Percentiles rank a stretch among this genome's conserved stretches.
Conservation (phyloP, 2,888 invertebrate genomes). For the Drosophila imparisetae region DNA sequence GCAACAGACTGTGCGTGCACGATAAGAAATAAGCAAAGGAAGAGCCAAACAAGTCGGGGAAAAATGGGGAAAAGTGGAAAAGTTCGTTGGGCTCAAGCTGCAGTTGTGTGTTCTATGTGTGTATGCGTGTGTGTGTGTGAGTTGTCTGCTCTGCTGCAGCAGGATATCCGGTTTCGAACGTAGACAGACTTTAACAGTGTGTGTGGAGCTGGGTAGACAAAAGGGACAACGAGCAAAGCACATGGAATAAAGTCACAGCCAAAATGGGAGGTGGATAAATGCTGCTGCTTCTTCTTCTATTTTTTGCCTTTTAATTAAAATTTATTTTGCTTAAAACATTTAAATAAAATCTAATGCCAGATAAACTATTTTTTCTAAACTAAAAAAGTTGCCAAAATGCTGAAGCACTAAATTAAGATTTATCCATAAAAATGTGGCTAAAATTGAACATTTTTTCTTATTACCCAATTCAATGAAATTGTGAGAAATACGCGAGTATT, state of each 20-base stretch:
- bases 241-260: constrained; percentile 4
- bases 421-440: background rate
- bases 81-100: constrained; percentile 45
- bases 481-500: constrained; percentile 16
- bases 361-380: background rate
- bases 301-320: constrained; percentile 35
- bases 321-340: constrained; percentile 21
- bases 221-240: constrained; percentile 11
- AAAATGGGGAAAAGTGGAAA: constrained; percentile 16
- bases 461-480: background rate
- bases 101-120: constrained; percentile 27
- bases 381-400: background rate
- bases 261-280: constrained; percentile 5
- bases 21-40: constrained; percentile 60
- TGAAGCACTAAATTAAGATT: no score
- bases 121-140: constrained; percentile 7
- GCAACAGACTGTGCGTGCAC: constrained; percentile 66
- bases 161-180: constrained; percentile 74
- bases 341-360: background rate
- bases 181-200: constrained; percentile 53
- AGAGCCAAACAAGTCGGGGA: constrained; percentile 16
- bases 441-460: background rate
- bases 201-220: background rate
- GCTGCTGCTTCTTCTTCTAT: background rate
- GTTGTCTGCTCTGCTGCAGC: constrained; percentile 65